Evolutionary conservation across 2,797 vertebrate genomes (phyloP).

Genomic region (Lepus oiostolus): DNA sequence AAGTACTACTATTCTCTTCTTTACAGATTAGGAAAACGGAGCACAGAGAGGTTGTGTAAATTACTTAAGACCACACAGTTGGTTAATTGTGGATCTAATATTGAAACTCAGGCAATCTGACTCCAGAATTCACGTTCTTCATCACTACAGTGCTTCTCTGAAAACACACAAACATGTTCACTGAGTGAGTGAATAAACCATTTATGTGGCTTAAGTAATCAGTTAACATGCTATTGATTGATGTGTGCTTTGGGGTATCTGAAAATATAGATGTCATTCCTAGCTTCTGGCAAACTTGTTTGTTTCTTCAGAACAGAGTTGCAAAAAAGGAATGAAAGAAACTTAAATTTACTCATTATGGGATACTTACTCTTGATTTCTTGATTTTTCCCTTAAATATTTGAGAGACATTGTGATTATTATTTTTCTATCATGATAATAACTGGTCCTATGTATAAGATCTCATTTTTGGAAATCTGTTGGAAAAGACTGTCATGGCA

Average conservation of each 20-base stretch:
- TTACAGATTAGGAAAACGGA: neutral
- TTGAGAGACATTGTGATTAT: neutral
- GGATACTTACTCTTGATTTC: constrained; percentile 18
- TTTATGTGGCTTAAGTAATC: neutral
- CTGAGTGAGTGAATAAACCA: neutral
- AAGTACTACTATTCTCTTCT: neutral
- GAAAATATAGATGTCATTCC: constrained; percentile 20
- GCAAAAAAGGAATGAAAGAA: constrained; percentile 1
- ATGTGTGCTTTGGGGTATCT: neutral
- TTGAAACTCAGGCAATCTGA: neutral
- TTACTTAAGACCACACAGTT: neutral
- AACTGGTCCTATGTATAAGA: neutral
- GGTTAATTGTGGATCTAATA: neutral
- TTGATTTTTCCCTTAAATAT: neutral
- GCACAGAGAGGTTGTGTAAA: neutral
- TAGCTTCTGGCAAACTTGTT: constrained; percentile 11
- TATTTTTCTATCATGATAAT: neutral
- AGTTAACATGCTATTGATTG: constrained; percentile 18
- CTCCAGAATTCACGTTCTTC: neutral
- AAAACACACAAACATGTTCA: neutral
- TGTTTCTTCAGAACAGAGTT: constrained; percentile 27
- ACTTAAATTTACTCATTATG: neutral
- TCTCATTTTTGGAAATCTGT: constrained; percentile 5
- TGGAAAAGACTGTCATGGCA: neutral
- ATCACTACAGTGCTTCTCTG: neutral